Percentiles rank a stretch among this genome's conserved stretches.
Evolutionary conservation across 2,113 vertebrate species (phyloP).

Genomic region (Notiomystis cincta): DNA sequence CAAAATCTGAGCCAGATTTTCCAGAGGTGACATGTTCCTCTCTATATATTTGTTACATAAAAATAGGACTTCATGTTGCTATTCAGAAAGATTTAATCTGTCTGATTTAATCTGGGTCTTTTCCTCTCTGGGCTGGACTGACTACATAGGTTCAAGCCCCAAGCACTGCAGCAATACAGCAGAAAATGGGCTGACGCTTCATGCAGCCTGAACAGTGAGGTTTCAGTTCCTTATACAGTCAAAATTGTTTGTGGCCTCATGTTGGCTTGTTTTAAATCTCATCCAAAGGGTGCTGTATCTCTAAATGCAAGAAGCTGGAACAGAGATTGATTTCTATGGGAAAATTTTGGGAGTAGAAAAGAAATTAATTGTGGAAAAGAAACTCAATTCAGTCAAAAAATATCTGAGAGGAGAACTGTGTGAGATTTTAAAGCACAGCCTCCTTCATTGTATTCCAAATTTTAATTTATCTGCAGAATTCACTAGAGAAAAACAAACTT

Average conservation of each 20-base stretch:
- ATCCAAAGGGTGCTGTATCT: neutral
- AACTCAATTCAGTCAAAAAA: neutral
- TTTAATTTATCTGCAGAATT: neutral
- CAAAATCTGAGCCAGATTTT: neutral
- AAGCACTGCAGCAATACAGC: neutral
- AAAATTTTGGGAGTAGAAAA: neutral
- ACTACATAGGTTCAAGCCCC: neutral
- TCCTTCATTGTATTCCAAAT: neutral
- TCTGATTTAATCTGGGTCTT: neutral
- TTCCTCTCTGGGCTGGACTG: neutral
- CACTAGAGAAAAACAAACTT: neutral
- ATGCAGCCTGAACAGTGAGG: neutral
- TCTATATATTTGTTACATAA: neutral
- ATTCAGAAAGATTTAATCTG: neutral
- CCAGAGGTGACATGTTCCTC: neutral
- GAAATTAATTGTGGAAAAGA: neutral
- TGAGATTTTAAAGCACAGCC: neutral
- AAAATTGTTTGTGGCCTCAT: neutral
- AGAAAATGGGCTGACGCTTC: neutral
- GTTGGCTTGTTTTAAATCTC: neutral
- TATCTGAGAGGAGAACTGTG: neutral
- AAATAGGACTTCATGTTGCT: neutral
- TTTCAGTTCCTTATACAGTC: neutral
- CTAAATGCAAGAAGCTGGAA: neutral
- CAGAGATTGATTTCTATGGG: neutral